Evolutionary conservation across 2,888 invertebrate genomes (phyloP).

Genomic region (Caenorhabditis sp.): DNA sequence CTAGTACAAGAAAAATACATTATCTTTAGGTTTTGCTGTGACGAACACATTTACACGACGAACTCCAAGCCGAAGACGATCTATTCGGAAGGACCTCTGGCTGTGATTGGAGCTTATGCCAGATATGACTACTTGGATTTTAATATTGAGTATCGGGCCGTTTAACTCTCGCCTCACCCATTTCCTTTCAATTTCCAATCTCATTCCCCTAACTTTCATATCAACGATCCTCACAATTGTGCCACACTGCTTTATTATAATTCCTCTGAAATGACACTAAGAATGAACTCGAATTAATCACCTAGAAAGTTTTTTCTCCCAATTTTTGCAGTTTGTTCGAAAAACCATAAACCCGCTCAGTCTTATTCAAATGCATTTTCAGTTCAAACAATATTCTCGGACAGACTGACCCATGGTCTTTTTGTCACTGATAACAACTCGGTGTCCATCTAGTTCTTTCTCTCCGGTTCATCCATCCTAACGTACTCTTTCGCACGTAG

Average conservation of each 20-base stretch:
- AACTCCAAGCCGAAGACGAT: slow-evolving; percentile 27
- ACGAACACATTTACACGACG: slow-evolving; percentile 48
- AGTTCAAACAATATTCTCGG: no score
- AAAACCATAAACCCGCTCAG: no score
- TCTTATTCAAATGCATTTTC: no score
- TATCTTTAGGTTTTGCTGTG: slow-evolving; percentile 55
- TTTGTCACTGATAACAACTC: background rate
- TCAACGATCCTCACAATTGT: slow-evolving; percentile 39
- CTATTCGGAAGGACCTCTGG: slow-evolving; percentile 27
- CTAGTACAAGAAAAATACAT: background rate
- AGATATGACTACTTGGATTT: slow-evolving; percentile 57
- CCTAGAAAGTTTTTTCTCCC: background rate
- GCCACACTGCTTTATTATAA: slow-evolving; percentile 40
- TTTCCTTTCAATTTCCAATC: slow-evolving; percentile 12
- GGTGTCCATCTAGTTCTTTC: background rate
- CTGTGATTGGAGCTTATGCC: slow-evolving; percentile 55
- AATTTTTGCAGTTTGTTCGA: no score
- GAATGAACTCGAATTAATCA: background rate
- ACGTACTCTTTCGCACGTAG: background rate
- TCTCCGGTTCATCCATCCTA: background rate
- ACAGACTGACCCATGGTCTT: slow-evolving; percentile 1
- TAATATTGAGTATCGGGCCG: slow-evolving; percentile 49
- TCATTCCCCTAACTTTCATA: background rate
- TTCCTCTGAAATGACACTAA: slow-evolving; percentile 11
- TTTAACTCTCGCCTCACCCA: background rate